phyloP scores from a whole-genome alignment of 2,113 vertebrate genomes.

The Pygoscelis adeliae region DNA sequence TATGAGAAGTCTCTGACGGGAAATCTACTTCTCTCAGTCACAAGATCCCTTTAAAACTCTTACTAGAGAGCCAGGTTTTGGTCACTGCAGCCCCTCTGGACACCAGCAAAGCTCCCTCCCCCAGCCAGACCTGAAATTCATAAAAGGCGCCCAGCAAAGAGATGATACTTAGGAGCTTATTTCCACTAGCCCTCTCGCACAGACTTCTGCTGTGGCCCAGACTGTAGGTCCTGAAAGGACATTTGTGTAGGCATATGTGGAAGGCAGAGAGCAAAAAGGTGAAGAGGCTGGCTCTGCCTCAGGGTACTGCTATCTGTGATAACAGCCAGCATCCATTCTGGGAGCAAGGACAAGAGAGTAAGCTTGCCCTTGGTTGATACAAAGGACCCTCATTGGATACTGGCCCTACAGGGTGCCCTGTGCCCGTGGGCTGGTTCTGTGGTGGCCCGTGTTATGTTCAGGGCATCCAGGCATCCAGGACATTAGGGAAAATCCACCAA shows the following conservation, averaged over 20 bases:
- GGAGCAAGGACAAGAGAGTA: background rate
- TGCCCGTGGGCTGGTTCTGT: background rate
- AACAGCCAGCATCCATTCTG: background rate
- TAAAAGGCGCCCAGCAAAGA: background rate
- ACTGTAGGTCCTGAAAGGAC: background rate
- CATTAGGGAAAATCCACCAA: background rate
- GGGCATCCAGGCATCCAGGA: background rate
- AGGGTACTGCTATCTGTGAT: fast-evolving
- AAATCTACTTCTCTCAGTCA: background rate
- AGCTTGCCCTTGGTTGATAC: background rate
- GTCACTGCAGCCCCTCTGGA: background rate
- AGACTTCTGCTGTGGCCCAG: background rate
- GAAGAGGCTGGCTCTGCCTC: background rate
- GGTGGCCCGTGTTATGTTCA: background rate
- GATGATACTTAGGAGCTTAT: background rate
- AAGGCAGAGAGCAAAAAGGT: background rate
- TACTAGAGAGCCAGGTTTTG: background rate
- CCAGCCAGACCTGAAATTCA: background rate
- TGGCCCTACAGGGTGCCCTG: background rate
- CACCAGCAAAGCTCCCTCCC: background rate
- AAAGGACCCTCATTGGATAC: background rate
- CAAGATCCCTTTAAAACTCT: background rate
- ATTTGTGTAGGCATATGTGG: background rate
- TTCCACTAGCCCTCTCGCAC: background rate
- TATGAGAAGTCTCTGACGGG: background rate